Base-by-base conservation (phyloP, 37 sponge, comb jelly and placozoan genomes). In the Trichoplax adhaerens region DNA sequence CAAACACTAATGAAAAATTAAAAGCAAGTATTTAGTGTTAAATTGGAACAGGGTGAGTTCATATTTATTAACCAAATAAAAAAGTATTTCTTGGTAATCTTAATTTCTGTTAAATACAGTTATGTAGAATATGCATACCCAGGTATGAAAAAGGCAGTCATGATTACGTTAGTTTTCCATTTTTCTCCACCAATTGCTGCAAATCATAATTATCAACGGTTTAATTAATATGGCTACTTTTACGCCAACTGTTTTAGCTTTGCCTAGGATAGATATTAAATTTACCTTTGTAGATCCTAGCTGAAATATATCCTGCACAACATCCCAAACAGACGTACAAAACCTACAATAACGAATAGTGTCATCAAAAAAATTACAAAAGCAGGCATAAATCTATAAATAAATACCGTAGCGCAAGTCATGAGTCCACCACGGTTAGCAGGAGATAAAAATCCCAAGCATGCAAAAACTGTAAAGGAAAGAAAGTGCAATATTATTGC, bases 371-470 rank as follows among this genome's bases (percentile, higher is more conserved):
- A 4, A 62, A 54, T 52, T n/a, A 2, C 48, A 50, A 58, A 51
- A 62, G 53, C 50, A 50, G 56, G 64, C 62, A 56, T 57, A 2
- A 62, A 72, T 1, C 7, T 53, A 1, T 6, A 55, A 10, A 1
- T 46, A 74, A 73, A 4, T 52, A 91, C 99, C 79, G 93, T 78
- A 2, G 86, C 86, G 54, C 87, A 71, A 29, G 88, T 98, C 84
- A 92, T 84, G 58, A 98, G 80, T 51, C 85, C 84, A 3, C 99
- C 99, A 64, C 99, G 59, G 77, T 98, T 98, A 12, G 94, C 87
- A 58, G 99, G 99, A 63, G 94, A 98, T 53, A 98, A 84, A 81
- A 94, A 90, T 48, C 95, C 95, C 48, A 94, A 77, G 73, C 95
- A 83, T 58, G 87, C 95, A 86, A 88, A 86, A 52, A 94, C 82